Evolutionary conservation across 2,888 invertebrate species (phyloP).

Genomic region (Globia sparganii): DNA sequence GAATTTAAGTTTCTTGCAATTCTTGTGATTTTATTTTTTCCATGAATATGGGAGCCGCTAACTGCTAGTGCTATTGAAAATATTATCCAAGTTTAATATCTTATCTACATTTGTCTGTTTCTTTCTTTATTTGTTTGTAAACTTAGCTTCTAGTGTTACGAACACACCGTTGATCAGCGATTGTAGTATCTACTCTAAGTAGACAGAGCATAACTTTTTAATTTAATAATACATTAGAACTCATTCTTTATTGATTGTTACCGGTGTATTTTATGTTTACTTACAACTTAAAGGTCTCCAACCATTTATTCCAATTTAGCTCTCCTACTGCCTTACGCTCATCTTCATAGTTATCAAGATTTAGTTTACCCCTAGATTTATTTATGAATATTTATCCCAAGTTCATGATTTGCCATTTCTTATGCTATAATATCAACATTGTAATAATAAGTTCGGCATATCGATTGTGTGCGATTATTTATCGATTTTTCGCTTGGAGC

Average conservation of each 20-base stretch:
- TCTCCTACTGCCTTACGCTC: neutral
- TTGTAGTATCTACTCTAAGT: neutral
- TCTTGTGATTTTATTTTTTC: neutral
- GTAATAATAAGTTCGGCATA: constrained; percentile 52
- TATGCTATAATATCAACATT: neutral
- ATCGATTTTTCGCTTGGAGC: constrained; percentile 57
- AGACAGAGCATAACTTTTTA: neutral
- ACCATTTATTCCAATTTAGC: neutral
- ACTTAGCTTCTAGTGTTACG: constrained; percentile 18
- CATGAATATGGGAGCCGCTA: neutral
- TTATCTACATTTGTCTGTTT: neutral
- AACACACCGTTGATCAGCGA: neutral
- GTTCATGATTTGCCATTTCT: neutral
- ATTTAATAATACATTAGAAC: constrained; percentile 1
- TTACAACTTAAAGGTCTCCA: neutral
- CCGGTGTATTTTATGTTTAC: neutral
- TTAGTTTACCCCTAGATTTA: neutral
- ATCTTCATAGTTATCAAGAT: neutral
- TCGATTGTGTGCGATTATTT: constrained; percentile 62
- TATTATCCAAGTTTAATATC: neutral
- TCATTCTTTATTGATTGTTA: neutral
- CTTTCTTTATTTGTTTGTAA: constrained; percentile 5
- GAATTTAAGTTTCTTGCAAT: neutral
- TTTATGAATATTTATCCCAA: neutral
- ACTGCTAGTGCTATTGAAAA: neutral